Percentiles rank a stretch among this genome's conserved stretches.
Conservation (phyloP, 2,888 invertebrate species). For the Ceraclea dissimilis region DNA sequence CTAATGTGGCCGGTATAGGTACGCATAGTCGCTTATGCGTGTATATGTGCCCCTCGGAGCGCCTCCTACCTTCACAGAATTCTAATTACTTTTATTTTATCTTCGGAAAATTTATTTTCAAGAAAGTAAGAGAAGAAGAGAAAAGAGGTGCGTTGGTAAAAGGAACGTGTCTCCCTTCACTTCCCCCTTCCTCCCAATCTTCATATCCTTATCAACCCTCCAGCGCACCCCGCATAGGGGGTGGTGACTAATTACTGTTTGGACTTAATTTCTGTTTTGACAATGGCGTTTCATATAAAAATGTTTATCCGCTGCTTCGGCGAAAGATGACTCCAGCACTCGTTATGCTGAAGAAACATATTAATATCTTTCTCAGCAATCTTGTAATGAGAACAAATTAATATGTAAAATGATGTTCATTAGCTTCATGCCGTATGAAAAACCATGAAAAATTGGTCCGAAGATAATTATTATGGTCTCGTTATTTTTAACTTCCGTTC, state of each 20-base stretch:
- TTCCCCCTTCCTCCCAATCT: not conserved
- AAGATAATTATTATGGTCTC: no score
- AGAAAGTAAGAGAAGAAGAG: slow-evolving; percentile 18
- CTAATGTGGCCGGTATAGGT: not conserved
- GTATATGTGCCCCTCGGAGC: slow-evolving; percentile 15
- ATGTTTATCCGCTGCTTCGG: slow-evolving; percentile 19
- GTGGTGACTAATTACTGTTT: slow-evolving; percentile 26
- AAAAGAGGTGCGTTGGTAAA: slow-evolving; percentile 25
- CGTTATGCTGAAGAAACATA: not conserved
- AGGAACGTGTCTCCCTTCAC: slow-evolving; percentile 21
- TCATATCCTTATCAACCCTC: slow-evolving; percentile 2
- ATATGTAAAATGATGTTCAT: slow-evolving; percentile 1
- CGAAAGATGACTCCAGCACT: not conserved
- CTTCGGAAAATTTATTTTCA: slow-evolving; percentile 26
- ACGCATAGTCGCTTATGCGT: slow-evolving; percentile 10
- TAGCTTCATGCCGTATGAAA: not conserved
- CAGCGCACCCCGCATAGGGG: slow-evolving; percentile 1
- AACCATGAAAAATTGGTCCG: no score
- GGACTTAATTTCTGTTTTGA: slow-evolving; percentile 27
- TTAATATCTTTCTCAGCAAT: not conserved
- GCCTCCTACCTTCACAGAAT: slow-evolving; percentile 25
- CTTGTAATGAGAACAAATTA: not conserved
- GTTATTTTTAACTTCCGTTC: no score
- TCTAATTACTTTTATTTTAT: slow-evolving; percentile 27
- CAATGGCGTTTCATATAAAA: slow-evolving; percentile 25